Percentiles rank a stretch among this genome's conserved stretches.
Evolutionary conservation across 2,113 vertebrate species (phyloP).

Genomic region (Leptocoma aspasia): DNA sequence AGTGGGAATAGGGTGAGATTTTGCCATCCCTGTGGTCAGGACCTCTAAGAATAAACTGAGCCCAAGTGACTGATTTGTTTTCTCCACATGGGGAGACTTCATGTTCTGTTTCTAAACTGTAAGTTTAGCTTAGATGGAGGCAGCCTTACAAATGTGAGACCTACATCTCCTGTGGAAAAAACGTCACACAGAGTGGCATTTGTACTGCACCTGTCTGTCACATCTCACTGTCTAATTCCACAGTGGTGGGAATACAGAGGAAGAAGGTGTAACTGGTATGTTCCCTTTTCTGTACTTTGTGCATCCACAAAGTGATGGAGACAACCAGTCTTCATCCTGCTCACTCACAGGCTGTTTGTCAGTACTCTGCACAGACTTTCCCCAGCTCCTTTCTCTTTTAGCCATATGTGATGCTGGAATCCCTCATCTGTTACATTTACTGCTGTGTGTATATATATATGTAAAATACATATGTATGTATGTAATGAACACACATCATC

Average conservation of each 20-base stretch:
- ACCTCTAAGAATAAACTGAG: background rate
- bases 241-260: background rate
- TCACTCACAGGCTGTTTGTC: background rate
- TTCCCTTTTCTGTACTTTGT: background rate
- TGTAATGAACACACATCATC: background rate
- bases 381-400: background rate
- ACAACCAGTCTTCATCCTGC: background rate
- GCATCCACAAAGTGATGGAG: background rate
- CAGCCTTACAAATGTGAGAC: background rate
- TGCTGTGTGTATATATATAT: background rate
- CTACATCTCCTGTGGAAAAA: background rate
- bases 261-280: background rate
- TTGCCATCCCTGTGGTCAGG: background rate
- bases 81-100: background rate
- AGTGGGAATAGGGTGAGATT: background rate
- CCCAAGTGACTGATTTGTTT: background rate
- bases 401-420: background rate
- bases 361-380: background rate
- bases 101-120: background rate
- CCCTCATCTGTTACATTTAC: background rate
- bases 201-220: background rate
- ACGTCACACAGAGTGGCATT: background rate
- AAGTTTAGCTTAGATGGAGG: background rate
- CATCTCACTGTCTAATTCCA: background rate
- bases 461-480: rapidly evolving